Conservation (phyloP, 2,797 vertebrate species). For the Megaceryle alcyon region DNA sequence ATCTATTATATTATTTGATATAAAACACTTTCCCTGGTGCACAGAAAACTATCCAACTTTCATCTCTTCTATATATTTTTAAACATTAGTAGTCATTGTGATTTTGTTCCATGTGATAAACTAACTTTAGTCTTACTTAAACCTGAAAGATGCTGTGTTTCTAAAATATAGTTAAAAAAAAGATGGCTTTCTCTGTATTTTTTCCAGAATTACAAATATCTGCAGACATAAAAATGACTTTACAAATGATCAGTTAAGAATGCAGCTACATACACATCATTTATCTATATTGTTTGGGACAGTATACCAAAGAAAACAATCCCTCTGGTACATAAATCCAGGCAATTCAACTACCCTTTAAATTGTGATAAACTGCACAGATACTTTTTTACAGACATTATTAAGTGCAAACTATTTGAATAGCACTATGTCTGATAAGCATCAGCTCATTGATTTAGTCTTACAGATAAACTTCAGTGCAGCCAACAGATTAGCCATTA, state of each 20-base stretch:
- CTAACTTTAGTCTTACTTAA: neutral
- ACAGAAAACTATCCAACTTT: neutral
- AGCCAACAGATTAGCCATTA: slow-evolving; percentile 4
- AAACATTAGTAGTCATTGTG: neutral
- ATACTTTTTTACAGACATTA: neutral
- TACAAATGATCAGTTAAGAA: neutral
- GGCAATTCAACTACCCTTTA: neutral
- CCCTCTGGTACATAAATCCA: neutral
- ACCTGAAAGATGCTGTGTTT: neutral
- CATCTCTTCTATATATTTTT: neutral
- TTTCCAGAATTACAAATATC: neutral
- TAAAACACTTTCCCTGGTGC: neutral
- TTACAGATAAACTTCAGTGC: neutral
- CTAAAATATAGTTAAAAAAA: neutral
- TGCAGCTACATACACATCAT: neutral
- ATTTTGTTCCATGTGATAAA: neutral
- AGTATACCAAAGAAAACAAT: neutral
- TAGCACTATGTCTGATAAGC: neutral
- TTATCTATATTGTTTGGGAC: neutral
- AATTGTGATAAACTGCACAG: neutral
- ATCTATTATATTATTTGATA: neutral
- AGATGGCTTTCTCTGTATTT: neutral
- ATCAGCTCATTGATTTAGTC: neutral
- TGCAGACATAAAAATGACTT: neutral
- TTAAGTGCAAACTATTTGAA: neutral